Evolutionary conservation across 2,888 invertebrate genomes (phyloP), one percentile per base, ranked within the genome.

Genomic region (Piscicola geometra): DNA sequence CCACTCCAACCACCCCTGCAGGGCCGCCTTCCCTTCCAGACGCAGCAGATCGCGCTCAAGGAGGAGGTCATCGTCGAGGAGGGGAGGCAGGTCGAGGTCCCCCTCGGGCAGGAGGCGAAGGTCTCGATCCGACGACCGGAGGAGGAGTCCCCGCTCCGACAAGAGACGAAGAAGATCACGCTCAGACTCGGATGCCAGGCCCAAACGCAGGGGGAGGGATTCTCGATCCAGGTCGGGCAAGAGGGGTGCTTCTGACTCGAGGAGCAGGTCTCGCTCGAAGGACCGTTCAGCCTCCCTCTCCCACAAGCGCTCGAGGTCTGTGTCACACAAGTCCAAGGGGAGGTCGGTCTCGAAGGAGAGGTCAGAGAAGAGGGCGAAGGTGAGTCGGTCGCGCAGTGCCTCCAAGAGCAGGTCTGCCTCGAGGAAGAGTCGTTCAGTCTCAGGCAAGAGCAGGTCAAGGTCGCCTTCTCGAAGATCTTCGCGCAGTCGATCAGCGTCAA

Each of bases 201-300:
- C 41, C 41, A 41, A 41, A 41, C 5, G n/a, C n/a, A n/a, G n/a
- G n/a, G n/a, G n/a, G n/a, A n/a, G n/a, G n/a, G n/a, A n/a, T n/a
- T n/a, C n/a, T n/a, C n/a, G 15, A 41, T 41, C 41, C 15, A 5
- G 41, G 15, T 41, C 41, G 15, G 41, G 60, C 5, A 56, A 56
- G 33, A 64, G 64, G 25, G 25, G 33, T 36, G 64, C 64, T 60
- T 73, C 73, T 15, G n/a, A 64, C n/a, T 73, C 73, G 21, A 73
- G 73, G 64, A 25, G 52, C 71, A 73, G 73, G n/a, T 56, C 60
- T 18, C 15, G 5, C 12, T 25, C n/a, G n/a, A 56, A 56, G n/a
- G 25, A 56, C n/a, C 60, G 25, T 21, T 56, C 60, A 56, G n/a
- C 3, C 3, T 56, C 60, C 21, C 9, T 25, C 60, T 47, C 50